Evolutionary conservation across 2,888 invertebrate species (phyloP).

Genomic region (Drosophila koepferae): DNA sequence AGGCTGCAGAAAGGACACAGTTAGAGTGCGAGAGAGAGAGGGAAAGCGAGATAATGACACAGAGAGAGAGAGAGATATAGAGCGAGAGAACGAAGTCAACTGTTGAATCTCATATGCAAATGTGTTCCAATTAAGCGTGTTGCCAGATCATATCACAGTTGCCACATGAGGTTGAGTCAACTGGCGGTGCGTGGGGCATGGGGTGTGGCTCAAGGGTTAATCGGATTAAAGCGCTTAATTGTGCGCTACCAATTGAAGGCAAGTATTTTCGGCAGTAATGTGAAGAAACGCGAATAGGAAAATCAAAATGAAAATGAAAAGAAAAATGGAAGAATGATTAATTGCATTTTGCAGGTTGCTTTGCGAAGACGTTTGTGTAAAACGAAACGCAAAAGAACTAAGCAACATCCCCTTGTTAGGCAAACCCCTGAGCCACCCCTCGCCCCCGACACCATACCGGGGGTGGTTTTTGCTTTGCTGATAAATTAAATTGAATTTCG

Average conservation of each 20-base stretch:
- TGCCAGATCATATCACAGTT: constrained; percentile 26
- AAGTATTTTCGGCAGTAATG: background rate
- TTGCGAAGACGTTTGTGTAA: background rate
- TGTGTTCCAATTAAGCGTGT: constrained; percentile 44
- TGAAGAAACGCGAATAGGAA: background rate
- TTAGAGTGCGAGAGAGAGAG: background rate
- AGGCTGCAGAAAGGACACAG: background rate
- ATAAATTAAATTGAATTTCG: constrained; percentile 76
- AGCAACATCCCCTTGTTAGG: background rate
- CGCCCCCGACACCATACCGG: background rate
- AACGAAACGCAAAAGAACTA: background rate
- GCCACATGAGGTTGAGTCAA: background rate
- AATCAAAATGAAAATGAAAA: background rate
- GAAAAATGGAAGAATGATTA: constrained; percentile 57
- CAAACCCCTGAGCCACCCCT: background rate
- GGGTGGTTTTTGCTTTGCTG: constrained; percentile 55
- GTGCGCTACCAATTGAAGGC: constrained; percentile 1
- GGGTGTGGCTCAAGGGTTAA: constrained; percentile 8
- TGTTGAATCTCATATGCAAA: constrained; percentile 47
- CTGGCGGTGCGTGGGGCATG: background rate
- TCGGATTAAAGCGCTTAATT: constrained; percentile 9
- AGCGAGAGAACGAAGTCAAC: background rate
- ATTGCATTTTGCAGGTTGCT: constrained; percentile 54
- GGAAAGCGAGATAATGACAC: no score
- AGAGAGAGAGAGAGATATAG: background rate